Evolutionary conservation across 2,888 invertebrate genomes (phyloP).

Genomic region (Euclidia mi): DNA sequence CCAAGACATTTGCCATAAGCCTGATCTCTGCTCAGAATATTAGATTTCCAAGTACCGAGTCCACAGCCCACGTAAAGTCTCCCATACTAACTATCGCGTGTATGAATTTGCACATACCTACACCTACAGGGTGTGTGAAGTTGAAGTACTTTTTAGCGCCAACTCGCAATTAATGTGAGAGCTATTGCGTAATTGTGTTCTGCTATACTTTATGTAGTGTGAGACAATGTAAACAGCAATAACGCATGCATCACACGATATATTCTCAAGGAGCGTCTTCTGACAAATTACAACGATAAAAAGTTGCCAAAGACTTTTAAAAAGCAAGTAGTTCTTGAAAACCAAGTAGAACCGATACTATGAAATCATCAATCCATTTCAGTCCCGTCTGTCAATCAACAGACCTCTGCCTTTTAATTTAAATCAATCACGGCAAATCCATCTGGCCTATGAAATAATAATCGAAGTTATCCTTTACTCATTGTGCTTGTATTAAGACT

Average conservation of each 20-base stretch:
- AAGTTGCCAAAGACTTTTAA: too few relatives aligned
- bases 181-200: slow-evolving; percentile 36
- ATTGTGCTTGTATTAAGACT: slow-evolving; percentile 25
- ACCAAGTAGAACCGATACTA: too few relatives aligned
- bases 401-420: background rate
- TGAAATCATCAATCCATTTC: too few relatives aligned
- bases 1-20: slow-evolving; percentile 29
- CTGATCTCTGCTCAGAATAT: too few relatives aligned
- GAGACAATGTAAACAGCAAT: slow-evolving; percentile 28
- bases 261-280: background rate
- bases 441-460: slow-evolving; percentile 56
- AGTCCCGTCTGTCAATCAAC: background rate
- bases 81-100: slow-evolving; percentile 10
- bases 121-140: slow-evolving; percentile 43
- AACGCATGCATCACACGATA: slow-evolving; percentile 33
- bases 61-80: too few relatives aligned
- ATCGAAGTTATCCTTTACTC: slow-evolving; percentile 44
- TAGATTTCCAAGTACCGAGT: too few relatives aligned
- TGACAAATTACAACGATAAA: background rate
- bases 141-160: slow-evolving; percentile 38
- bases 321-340: too few relatives aligned
- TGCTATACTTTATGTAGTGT: slow-evolving; percentile 33
- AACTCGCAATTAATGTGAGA: slow-evolving; percentile 29
- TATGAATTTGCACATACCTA: slow-evolving; percentile 5
- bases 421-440: slow-evolving; percentile 26